A percentile compares a stretch with the other conserved stretches of the same genome.
Evolutionary conservation across 2,113 vertebrate species (phyloP).

Genomic region (Holacanthus passer): DNA sequence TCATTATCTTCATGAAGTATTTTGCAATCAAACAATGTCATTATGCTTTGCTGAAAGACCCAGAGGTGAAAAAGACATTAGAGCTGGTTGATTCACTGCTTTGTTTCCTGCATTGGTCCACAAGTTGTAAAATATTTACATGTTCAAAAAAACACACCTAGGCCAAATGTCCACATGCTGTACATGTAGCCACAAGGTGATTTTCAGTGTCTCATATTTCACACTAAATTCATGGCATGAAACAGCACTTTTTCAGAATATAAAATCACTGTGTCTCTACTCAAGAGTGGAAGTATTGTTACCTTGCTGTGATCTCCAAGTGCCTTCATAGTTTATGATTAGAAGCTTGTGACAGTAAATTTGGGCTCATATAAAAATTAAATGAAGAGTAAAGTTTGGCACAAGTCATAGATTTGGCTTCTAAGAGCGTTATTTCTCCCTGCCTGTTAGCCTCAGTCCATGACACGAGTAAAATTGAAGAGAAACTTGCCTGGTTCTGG

Average conservation of each 20-base stretch:
- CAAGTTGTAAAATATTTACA: background rate
- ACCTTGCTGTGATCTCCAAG: constrained; percentile 30
- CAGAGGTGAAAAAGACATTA: background rate
- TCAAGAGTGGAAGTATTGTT: background rate
- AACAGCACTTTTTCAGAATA: background rate
- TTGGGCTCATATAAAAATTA: constrained; percentile 9
- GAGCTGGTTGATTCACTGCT: background rate
- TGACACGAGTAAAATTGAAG: background rate
- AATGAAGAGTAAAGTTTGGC: constrained; percentile 30
- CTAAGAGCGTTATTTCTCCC: constrained; percentile 10
- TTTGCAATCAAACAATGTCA: background rate
- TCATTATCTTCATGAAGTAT: background rate
- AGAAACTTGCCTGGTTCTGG: background rate
- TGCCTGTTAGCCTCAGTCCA: background rate
- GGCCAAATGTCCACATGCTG: background rate
- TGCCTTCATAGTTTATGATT: constrained; percentile 19
- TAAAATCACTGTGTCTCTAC: background rate
- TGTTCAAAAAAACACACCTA: background rate
- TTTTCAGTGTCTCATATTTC: background rate
- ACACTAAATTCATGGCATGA: background rate
- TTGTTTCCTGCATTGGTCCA: background rate
- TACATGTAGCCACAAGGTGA: background rate
- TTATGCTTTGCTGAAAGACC: background rate
- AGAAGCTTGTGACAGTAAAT: constrained; percentile 21
- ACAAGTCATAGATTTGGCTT: constrained; percentile 4